Conservation (phyloP, 2,113 vertebrate species). For the Dipodomys ordii region DNA sequence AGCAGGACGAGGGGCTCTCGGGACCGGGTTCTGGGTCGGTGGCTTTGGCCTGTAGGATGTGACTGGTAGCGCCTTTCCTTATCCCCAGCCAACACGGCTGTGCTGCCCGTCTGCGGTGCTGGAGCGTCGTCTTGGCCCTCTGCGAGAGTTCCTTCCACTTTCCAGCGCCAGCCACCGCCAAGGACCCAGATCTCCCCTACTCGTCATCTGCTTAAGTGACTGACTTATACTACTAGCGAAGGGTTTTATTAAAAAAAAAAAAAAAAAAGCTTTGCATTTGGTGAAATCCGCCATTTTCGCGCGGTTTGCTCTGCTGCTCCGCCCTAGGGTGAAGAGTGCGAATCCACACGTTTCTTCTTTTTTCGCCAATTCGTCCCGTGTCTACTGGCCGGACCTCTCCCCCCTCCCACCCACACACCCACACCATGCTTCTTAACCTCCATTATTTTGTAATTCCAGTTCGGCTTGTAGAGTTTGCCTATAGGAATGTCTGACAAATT, state of each 20-base stretch:
- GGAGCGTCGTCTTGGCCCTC: background rate
- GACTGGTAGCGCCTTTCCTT: background rate
- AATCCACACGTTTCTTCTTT: background rate
- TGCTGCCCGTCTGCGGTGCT: background rate
- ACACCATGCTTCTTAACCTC: background rate
- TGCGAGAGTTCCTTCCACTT: background rate
- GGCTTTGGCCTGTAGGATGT: background rate
- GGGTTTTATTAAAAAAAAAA: too few relatives aligned
- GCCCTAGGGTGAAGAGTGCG: slow-evolving; percentile 59
- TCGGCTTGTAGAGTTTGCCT: background rate
- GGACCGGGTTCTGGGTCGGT: too few relatives aligned
- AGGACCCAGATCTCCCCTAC: background rate
- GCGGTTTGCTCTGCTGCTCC: slow-evolving; percentile 63
- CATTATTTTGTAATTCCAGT: slow-evolving; percentile 12
- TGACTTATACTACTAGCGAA: background rate
- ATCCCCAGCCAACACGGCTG: background rate
- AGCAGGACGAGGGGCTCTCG: background rate
- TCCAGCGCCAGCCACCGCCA: background rate
- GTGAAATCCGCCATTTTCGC: slow-evolving; percentile 75
- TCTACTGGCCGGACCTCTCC: background rate
- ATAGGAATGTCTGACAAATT: background rate
- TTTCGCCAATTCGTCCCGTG: slow-evolving; percentile 34
- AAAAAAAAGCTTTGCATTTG: slow-evolving; percentile 14
- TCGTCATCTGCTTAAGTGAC: background rate
- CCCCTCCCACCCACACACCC: background rate